phyloP scores from a whole-genome alignment of 1,140 invertebrate genomes.

The Eupristina koningsbergeri region DNA sequence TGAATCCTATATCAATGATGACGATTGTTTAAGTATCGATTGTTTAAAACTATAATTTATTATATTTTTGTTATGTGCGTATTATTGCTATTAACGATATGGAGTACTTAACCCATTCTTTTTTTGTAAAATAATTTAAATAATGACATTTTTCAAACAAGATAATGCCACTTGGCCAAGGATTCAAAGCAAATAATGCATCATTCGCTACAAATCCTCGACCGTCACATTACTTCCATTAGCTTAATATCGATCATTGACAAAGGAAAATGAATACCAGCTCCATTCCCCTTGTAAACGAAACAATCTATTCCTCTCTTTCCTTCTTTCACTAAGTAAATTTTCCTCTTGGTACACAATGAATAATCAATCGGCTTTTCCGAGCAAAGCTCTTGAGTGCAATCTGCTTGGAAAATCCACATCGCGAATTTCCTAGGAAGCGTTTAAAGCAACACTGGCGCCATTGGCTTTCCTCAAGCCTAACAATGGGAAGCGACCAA shows the following conservation, averaged over 20 bases:
- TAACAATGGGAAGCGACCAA: neutral
- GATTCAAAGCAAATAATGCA: conserved; percentile 3
- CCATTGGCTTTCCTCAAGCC: neutral
- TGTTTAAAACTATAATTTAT: neutral
- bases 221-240: neutral
- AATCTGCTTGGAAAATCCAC: neutral
- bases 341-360: neutral
- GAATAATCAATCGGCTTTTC: conserved; percentile 15
- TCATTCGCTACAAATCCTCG: neutral
- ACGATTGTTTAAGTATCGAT: neutral
- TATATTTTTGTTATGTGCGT: neutral
- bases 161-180: neutral
- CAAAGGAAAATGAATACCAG: neutral
- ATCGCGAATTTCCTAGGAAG: neutral
- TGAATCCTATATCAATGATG: neutral
- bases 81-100: neutral
- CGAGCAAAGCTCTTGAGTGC: neutral
- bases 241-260: neutral
- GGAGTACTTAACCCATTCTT: neutral
- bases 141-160: neutral
- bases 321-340: neutral
- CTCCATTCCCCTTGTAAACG: neutral
- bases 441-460: neutral
- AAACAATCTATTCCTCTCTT: neutral
- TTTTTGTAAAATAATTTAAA: neutral